These are phyloP conservation scores for Hirtodrosophila confusa DNA, from an alignment of 2,888 invertebrate genomes.

Conservation along the genomic window DNA sequence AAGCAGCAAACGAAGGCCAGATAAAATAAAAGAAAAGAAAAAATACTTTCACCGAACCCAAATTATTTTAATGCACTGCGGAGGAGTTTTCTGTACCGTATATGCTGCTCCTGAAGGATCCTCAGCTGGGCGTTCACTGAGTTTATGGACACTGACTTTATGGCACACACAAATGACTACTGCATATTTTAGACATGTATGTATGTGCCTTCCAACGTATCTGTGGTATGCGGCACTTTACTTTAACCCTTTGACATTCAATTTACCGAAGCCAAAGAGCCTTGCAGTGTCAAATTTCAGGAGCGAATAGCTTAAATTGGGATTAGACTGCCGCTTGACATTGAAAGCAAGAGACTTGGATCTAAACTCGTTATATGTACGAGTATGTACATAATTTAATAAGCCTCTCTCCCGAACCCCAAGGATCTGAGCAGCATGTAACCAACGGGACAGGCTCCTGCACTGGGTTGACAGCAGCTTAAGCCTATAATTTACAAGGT, in stretches of 20 bases:
- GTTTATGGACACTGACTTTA: slow-evolving; percentile 62
- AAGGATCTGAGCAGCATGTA: slow-evolving; percentile 50
- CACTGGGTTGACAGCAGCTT: slow-evolving; percentile 43
- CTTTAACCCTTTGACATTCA: slow-evolving; percentile 75
- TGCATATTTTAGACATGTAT: slow-evolving; percentile 37
- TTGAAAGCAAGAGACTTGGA: slow-evolving; percentile 32
- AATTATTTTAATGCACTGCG: slow-evolving; percentile 58
- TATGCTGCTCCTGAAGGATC: slow-evolving; percentile 8
- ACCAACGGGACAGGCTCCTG: slow-evolving; percentile 34
- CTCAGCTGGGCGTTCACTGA: slow-evolving; percentile 16
- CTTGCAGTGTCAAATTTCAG: slow-evolving; percentile 50
- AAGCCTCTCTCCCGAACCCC: slow-evolving; percentile 41
- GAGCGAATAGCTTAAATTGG: slow-evolving; percentile 55
- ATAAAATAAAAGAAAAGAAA: slow-evolving; percentile 28
- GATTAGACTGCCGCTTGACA: slow-evolving; percentile 65
- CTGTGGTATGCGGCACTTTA: slow-evolving; percentile 37
- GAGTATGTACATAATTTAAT: slow-evolving; percentile 73
- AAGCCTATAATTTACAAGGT: slow-evolving; percentile 79
- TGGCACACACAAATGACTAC: slow-evolving; percentile 40
- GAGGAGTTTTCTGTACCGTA: slow-evolving; percentile 6
- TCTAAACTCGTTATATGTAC: slow-evolving; percentile 45
- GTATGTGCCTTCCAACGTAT: background rate
- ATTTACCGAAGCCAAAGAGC: slow-evolving; percentile 26
- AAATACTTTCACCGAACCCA: slow-evolving; percentile 42
- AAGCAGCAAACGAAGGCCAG: slow-evolving; percentile 34